Evolutionary conservation across 2,797 vertebrate species (phyloP).

Genomic region (Lepilemur ruficaudatus): DNA sequence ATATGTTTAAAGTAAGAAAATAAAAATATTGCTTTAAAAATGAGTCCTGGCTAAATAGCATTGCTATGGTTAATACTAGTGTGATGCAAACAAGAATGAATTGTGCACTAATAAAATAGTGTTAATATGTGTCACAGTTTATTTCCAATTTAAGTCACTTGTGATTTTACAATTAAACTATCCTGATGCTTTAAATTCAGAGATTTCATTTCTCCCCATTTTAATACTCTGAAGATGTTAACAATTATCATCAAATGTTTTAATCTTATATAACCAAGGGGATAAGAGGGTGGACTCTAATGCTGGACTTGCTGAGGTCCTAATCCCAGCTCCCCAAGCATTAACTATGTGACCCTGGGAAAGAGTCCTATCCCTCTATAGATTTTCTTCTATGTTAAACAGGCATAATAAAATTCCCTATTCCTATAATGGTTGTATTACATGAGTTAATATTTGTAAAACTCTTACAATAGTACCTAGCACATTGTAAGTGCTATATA

Average conservation of each 20-base stretch:
- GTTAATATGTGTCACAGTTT: background rate
- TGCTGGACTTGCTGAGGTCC: background rate
- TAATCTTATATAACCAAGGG: slow-evolving; percentile 16
- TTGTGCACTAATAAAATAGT: background rate
- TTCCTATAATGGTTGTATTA: background rate
- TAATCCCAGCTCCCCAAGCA: background rate
- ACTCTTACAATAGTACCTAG: slow-evolving; percentile 3
- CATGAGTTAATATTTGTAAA: slow-evolving; percentile 12
- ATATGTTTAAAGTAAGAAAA: slow-evolving; percentile 31
- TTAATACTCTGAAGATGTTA: slow-evolving; percentile 21
- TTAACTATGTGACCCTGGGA: background rate
- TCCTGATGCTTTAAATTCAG: slow-evolving; percentile 32
- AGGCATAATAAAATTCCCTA: background rate
- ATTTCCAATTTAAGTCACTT: background rate
- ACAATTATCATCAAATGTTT: background rate
- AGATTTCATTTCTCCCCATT: slow-evolving; percentile 23
- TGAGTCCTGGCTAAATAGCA: background rate
- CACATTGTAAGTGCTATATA: background rate
- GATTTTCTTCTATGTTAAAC: slow-evolving; percentile 24
- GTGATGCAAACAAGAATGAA: background rate
- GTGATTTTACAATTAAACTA: slow-evolving; percentile 28
- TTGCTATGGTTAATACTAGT: background rate
- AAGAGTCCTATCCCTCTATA: background rate
- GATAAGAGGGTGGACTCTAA: background rate
- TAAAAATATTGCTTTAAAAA: slow-evolving; percentile 47